These are phyloP conservation scores for Brachionus manjavacas DNA, from an alignment of 1,140 invertebrate genomes.

Conservation along the genomic window DNA sequence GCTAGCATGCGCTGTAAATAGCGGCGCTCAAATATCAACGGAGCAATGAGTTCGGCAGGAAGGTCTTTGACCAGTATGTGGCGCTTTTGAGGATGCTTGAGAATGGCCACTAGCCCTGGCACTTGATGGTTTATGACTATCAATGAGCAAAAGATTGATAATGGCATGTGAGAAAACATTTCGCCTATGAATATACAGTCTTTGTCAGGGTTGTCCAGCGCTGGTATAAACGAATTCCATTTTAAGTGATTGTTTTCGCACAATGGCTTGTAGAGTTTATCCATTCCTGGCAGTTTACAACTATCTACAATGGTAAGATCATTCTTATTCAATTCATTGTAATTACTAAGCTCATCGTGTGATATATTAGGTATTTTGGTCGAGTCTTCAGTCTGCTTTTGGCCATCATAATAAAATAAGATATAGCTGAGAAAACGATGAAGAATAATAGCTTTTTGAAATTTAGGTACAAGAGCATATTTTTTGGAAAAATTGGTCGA, in stretches of 20 bases:
- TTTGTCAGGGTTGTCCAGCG: background rate
- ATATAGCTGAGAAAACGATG: slow-evolving; percentile 23
- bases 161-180: slow-evolving; percentile 20
- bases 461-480: slow-evolving; percentile 36
- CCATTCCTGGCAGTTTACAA: background rate
- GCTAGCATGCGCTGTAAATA: slow-evolving; percentile 20
- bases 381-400: background rate
- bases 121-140: slow-evolving; percentile 34
- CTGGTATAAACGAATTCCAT: slow-evolving; percentile 37
- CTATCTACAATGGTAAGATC: background rate
- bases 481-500: background rate
- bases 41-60: slow-evolving; percentile 3
- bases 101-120: slow-evolving; percentile 8
- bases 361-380: background rate
- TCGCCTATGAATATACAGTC: slow-evolving; percentile 30
- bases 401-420: slow-evolving; percentile 9
- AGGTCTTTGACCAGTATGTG: slow-evolving; percentile 26
- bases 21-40: slow-evolving; percentile 1
- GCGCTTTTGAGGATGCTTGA: slow-evolving; percentile 5
- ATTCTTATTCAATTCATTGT: background rate
- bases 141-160: slow-evolving; percentile 23
- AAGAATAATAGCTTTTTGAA: slow-evolving; percentile 37
- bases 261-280: background rate
- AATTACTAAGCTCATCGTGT: background rate
- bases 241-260: background rate